Evolutionary conservation across 92 coral and sea anemone genomes (phyloP).

Genomic region (Bergia sp.): DNA sequence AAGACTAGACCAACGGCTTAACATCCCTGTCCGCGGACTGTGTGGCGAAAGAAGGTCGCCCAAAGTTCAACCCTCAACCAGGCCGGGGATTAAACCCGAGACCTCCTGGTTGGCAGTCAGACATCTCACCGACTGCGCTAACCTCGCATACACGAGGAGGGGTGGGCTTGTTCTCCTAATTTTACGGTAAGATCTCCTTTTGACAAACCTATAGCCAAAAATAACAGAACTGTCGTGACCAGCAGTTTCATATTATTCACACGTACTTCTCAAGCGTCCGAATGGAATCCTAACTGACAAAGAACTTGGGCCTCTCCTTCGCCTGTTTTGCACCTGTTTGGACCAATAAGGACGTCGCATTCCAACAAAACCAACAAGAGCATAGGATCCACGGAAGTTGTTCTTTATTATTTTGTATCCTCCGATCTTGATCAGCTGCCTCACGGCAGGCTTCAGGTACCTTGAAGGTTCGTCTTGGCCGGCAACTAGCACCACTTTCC

Average conservation of each 20-base stretch:
- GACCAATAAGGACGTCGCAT: slow-evolving; percentile 46
- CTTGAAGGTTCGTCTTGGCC: slow-evolving; percentile 50
- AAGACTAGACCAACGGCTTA: no score
- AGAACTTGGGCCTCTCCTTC: slow-evolving; percentile 45
- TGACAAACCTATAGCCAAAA: no score
- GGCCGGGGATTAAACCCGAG: no score
- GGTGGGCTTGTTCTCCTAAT: no score
- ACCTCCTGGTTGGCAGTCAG: no score
- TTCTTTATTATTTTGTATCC: slow-evolving; percentile 31
- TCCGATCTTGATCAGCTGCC: slow-evolving; percentile 17
- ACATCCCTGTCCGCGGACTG: no score
- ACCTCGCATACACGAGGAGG: no score
- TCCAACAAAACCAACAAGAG: slow-evolving; percentile 50
- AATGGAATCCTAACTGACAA: slow-evolving; percentile 33
- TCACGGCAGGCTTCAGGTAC: slow-evolving; percentile 23
- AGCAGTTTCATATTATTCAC: neutral
- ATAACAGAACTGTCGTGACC: no score
- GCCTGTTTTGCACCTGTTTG: slow-evolving; percentile 39
- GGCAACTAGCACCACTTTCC: slow-evolving; percentile 50
- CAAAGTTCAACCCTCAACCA: no score
- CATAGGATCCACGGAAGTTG: slow-evolving; percentile 52
- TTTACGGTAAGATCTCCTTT: no score
- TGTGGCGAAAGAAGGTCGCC: no score
- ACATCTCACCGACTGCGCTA: no score
- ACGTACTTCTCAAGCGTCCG: neutral